Evolutionary conservation across 2,113 vertebrate species (phyloP).

Genomic region (Phainopepla nitens): DNA sequence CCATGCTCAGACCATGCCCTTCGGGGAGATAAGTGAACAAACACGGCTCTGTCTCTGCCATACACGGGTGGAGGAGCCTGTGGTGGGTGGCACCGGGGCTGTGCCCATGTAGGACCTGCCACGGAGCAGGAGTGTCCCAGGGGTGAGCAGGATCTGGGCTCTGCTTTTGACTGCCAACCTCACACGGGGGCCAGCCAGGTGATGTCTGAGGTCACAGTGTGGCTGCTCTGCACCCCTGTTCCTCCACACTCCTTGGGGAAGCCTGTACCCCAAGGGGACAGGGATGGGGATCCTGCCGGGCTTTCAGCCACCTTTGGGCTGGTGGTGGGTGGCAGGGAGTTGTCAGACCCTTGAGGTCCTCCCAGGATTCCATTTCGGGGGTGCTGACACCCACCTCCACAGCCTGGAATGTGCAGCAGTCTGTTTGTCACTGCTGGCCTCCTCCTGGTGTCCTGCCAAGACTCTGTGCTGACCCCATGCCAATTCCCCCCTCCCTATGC

Average conservation of each 20-base stretch:
- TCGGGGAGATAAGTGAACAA: not conserved
- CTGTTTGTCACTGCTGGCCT: not conserved
- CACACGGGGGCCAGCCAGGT: rapidly evolving
- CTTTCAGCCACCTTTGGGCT: not conserved
- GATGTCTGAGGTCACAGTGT: rapidly evolving
- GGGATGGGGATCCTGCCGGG: not conserved
- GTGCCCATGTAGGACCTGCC: not conserved
- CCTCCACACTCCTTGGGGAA: rapidly evolving
- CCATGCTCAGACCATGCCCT: not conserved
- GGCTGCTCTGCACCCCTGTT: not conserved
- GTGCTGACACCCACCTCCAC: not conserved
- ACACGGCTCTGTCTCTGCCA: not conserved
- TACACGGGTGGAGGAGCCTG: not conserved
- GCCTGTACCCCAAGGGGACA: too few relatives aligned
- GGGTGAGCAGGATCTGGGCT: not conserved
- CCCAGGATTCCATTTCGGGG: not conserved
- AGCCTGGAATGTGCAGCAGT: not conserved
- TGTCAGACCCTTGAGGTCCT: not conserved
- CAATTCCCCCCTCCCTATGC: rapidly evolving
- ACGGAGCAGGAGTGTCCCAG: not conserved
- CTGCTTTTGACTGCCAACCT: rapidly evolving
- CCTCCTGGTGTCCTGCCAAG: not conserved
- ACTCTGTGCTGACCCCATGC: rapidly evolving
- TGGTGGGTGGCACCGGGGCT: rapidly evolving
- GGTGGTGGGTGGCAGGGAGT: not conserved